A percentile compares a stretch with the other conserved stretches of the same genome.
Evolutionary conservation across 2,888 invertebrate species (phyloP).

Genomic region (Julus scandinavius): DNA sequence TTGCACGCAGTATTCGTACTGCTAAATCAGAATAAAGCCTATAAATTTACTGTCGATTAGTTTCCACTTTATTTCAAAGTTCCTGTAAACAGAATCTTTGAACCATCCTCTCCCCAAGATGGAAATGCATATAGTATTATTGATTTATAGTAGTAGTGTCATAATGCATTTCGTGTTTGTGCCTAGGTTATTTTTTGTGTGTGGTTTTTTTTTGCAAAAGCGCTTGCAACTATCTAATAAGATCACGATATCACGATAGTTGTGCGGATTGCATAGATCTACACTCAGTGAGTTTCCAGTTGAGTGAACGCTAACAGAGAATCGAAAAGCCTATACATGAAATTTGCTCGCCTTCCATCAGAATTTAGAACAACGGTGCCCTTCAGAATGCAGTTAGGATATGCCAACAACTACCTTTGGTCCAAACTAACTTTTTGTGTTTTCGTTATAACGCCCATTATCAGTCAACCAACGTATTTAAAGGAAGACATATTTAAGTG

Average conservation of each 20-base stretch:
- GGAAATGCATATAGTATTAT: background rate
- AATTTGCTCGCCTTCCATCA: background rate
- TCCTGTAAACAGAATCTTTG: background rate
- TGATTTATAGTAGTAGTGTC: background rate
- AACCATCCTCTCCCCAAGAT: background rate
- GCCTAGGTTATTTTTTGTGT: background rate
- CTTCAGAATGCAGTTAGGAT: background rate
- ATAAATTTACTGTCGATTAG: background rate
- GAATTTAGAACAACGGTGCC: constrained; percentile 3
- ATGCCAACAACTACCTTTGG: background rate
- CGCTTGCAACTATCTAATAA: constrained; percentile 35
- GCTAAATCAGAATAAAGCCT: background rate
- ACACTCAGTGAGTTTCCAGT: background rate
- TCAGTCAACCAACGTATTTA: background rate
- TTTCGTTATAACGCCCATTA: background rate
- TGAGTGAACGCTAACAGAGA: constrained; percentile 38
- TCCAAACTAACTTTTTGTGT: background rate
- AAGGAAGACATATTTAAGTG: constrained; percentile 34
- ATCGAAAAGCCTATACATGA: constrained; percentile 21
- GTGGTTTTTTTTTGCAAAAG: background rate
- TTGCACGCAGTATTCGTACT: background rate
- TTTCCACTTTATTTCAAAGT: background rate
- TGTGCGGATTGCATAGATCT: constrained; percentile 25
- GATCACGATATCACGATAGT: constrained; percentile 20
- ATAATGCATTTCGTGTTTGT: background rate